These are phyloP conservation scores for Pachypanchax playfairii DNA, from an alignment of 2,113 vertebrate species.

Conservation along the genomic window DNA sequence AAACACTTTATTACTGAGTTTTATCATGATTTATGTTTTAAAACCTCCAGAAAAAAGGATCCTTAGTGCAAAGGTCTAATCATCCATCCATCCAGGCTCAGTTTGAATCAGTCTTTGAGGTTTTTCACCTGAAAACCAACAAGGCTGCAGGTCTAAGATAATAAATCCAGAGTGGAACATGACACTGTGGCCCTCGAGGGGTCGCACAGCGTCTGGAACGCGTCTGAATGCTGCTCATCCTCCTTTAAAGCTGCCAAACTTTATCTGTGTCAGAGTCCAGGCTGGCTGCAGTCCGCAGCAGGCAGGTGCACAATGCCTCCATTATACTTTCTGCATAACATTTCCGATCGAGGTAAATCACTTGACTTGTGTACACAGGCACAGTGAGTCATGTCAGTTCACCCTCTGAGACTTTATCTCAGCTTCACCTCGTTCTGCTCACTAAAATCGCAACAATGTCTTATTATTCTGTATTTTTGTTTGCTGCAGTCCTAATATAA, in stretches of 20 bases:
- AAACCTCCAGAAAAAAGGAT: background rate
- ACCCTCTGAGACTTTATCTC: background rate
- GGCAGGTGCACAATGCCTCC: constrained; percentile 72
- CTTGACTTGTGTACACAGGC: constrained; percentile 48
- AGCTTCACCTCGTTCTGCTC: background rate
- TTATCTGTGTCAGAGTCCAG: constrained; percentile 64
- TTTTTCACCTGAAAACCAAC: constrained; percentile 12
- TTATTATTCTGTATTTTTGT: too few species aligned
- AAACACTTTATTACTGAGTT: constrained; percentile 30
- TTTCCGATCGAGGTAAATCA: constrained; percentile 62
- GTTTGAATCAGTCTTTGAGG: constrained; percentile 22
- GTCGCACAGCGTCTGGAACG: constrained; percentile 43
- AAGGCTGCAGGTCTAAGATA: constrained; percentile 26
- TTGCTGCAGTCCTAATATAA: too few species aligned
- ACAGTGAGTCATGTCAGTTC: constrained; percentile 16
- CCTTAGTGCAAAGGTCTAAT: constrained; percentile 6
- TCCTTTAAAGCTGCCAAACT: constrained; percentile 60
- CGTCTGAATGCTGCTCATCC: constrained; percentile 62
- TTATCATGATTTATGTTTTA: constrained; percentile 8
- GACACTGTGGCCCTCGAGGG: constrained; percentile 44
- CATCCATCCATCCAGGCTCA: constrained; percentile 7
- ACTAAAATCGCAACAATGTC: too few species aligned
- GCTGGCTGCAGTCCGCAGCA: constrained; percentile 36
- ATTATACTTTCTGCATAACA: constrained; percentile 64
- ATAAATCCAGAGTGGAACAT: constrained; percentile 49